These are phyloP conservation scores for Thera britannica DNA, from an alignment of 2,888 invertebrate genomes.

Conservation along the genomic window DNA sequence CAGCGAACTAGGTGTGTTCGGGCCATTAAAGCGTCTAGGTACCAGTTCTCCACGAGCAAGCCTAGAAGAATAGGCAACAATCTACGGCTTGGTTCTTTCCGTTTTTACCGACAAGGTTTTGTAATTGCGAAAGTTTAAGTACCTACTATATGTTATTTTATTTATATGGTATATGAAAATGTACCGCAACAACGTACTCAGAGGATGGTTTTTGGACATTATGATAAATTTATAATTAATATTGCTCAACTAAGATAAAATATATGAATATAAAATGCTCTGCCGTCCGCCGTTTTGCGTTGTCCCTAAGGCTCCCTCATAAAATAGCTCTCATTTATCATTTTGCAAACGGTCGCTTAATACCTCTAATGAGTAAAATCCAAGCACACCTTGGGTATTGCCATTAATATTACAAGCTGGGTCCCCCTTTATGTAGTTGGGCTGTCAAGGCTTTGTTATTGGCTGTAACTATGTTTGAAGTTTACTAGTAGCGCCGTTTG, in stretches of 20 bases:
- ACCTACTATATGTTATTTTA: too few relatives aligned
- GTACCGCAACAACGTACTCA: too few relatives aligned
- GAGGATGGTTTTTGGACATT: too few relatives aligned
- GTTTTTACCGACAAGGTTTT: too few relatives aligned
- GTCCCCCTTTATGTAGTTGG: slow-evolving; percentile 53
- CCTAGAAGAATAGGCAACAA: too few relatives aligned
- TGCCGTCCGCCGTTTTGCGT: background rate
- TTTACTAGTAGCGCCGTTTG: slow-evolving; percentile 13
- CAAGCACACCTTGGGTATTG: slow-evolving; percentile 79
- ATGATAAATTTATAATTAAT: too few relatives aligned
- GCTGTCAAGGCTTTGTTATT: slow-evolving; percentile 30
- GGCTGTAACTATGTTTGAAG: slow-evolving; percentile 23
- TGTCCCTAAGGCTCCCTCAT: slow-evolving; percentile 56
- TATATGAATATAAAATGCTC: background rate
- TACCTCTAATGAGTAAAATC: slow-evolving; percentile 83
- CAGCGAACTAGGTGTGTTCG: too few relatives aligned
- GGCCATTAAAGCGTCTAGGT: too few relatives aligned
- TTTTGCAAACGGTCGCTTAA: slow-evolving; percentile 78
- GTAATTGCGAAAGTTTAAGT: too few relatives aligned
- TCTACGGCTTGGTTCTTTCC: too few relatives aligned
- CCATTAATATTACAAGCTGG: slow-evolving; percentile 77
- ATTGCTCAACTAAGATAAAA: background rate
- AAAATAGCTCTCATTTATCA: slow-evolving; percentile 77
- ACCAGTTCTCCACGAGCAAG: too few relatives aligned
- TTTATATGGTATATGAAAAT: too few relatives aligned